phyloP scores from a whole-genome alignment of 2,888 invertebrate genomes.

The Xestia ashworthii region DNA sequence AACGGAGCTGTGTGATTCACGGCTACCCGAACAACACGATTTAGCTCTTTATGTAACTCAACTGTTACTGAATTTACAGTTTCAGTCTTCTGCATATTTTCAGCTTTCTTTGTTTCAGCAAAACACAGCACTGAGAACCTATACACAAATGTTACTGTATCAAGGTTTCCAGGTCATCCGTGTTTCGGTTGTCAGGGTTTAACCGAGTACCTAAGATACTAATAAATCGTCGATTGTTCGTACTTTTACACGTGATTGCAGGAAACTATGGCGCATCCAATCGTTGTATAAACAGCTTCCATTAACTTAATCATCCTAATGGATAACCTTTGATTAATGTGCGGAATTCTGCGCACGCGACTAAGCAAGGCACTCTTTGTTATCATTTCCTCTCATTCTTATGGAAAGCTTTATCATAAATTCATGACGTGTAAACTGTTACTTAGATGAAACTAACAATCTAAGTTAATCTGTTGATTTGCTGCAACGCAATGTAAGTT shows the following conservation, averaged over 20 bases:
- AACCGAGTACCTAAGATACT: slow-evolving; percentile 43
- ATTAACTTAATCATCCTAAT: slow-evolving; percentile 62
- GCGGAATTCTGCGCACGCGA: slow-evolving; percentile 54
- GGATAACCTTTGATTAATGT: slow-evolving; percentile 59
- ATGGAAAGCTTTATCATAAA: slow-evolving; percentile 29
- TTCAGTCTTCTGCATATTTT: slow-evolving; percentile 75
- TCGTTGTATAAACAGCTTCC: slow-evolving; percentile 53
- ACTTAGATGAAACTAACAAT: slow-evolving; percentile 16
- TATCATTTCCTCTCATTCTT: slow-evolving; percentile 22
- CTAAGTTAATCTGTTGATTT: slow-evolving; percentile 23
- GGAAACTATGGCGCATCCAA: slow-evolving; percentile 52
- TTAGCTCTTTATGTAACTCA: slow-evolving; percentile 82
- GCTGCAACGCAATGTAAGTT: neutral
- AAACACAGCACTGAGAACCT: slow-evolving; percentile 75
- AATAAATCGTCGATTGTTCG: slow-evolving; percentile 9
- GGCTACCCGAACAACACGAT: slow-evolving; percentile 68
- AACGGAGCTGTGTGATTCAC: slow-evolving; percentile 80
- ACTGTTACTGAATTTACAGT: slow-evolving; percentile 85
- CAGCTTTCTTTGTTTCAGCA: slow-evolving; percentile 77
- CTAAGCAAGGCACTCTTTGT: slow-evolving; percentile 1
- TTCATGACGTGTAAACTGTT: slow-evolving; percentile 29
- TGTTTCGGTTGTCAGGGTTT: slow-evolving; percentile 69
- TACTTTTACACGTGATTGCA: slow-evolving; percentile 46
- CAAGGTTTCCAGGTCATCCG: slow-evolving; percentile 77
- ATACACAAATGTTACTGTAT: slow-evolving; percentile 73